A percentile compares a stretch with the other conserved stretches of the same genome.
Conservation (phyloP, 2,888 invertebrate genomes). For the Rhamphomyia laevipes region DNA sequence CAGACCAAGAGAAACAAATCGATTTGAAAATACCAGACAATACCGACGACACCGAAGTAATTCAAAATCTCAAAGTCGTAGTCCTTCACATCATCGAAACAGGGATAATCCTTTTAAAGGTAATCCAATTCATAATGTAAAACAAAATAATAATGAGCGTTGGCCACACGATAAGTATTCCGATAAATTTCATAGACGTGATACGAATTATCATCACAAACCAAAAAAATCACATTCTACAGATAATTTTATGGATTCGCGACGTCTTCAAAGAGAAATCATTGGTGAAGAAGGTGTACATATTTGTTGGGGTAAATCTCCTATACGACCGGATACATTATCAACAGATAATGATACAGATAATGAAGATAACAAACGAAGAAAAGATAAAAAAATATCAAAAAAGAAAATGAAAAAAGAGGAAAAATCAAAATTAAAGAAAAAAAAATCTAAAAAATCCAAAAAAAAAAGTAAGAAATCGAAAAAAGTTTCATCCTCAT, state of each 20-base stretch:
- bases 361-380: slow-evolving; percentile 21
- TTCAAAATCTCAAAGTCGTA: too few species aligned
- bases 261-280: slow-evolving; percentile 60
- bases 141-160: slow-evolving; percentile 16
- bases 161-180: slow-evolving; percentile 26
- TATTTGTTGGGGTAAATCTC: slow-evolving; percentile 66
- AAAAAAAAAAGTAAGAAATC: slow-evolving; percentile 38
- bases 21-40: too few species aligned
- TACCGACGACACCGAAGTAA: too few species aligned
- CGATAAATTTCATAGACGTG: slow-evolving; percentile 15
- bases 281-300: slow-evolving; percentile 59
- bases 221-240: slow-evolving; percentile 20
- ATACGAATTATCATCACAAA: slow-evolving; percentile 10
- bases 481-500: slow-evolving; percentile 33
- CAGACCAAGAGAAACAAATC: too few species aligned
- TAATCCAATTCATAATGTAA: background rate
- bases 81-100: too few species aligned
- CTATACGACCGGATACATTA: slow-evolving; percentile 45
- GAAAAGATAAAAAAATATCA: slow-evolving; percentile 14
- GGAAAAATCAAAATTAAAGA: slow-evolving; percentile 32
- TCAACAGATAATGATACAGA: slow-evolving; percentile 40
- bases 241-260: slow-evolving; percentile 56
- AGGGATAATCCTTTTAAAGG: background rate
- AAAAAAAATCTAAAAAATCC: slow-evolving; percentile 41
- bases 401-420: slow-evolving; percentile 17